Evolutionary conservation across 2,888 invertebrate genomes (phyloP), one percentile per base, ranked within the genome.

Genomic region (Allophyes oxyacanthae): DNA sequence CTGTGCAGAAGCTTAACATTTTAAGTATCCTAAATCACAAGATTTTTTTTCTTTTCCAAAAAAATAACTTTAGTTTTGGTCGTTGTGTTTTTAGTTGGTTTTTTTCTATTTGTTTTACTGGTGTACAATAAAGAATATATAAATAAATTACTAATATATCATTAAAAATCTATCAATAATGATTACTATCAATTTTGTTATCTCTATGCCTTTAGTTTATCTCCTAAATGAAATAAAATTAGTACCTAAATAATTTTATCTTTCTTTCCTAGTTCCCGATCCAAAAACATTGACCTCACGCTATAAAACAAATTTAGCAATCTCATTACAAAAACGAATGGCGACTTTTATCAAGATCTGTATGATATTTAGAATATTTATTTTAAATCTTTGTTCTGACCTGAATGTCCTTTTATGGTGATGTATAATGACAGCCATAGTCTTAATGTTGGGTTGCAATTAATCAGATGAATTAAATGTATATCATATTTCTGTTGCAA

Each of bases 391-490:
- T 33, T 49, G 38, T 36, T 13, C 26, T 58, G 68, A 49, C 68
- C 73, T n/a, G 68, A 20, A 46, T 68, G 15, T 43, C 75, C 71
- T 54, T 75, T 32, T 71, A 55, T 45, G 50, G 71, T 33, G 20
- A 34, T 42, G 42, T 48, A n/a, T 72, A 71, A 73, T 68, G 59
- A 52, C 36, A 28, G 30, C 26, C 15, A 28, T 43, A 68, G 54
- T 50, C 33, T 56, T 57, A 62, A 33, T n/a, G 45, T 51, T 32
- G 25, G 13, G 5, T 28, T n/a, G 58, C 59, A 59, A 75, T 75
- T 73, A 76, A 66, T 68, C 53, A 50, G 10, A 48, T 9, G 20
- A 56, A 75, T 60, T 64, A 53, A 63, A 57, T 53, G 30, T 65
- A 6, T 58, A 53, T 59, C 6, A 57, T 75, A 61, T 62, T 54